These are phyloP conservation scores for Saccostrea cuccullata DNA, from an alignment of 1,140 invertebrate species.

Conservation along the genomic window DNA sequence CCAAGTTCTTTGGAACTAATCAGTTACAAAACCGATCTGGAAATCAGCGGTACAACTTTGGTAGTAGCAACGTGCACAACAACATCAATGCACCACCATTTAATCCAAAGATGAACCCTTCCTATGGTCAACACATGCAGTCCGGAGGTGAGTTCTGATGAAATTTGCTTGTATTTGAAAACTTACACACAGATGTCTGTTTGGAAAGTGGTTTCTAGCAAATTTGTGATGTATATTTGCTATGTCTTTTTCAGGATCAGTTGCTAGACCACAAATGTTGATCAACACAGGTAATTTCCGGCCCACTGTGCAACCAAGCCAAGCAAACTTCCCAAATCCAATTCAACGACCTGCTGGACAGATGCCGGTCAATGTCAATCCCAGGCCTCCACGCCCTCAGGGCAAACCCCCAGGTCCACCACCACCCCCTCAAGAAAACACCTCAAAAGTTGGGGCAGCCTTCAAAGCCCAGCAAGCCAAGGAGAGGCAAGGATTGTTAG, in stretches of 20 bases:
- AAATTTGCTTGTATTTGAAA: neutral
- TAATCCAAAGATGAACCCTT: slow-evolving; percentile 57
- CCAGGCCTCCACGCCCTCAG: slow-evolving; percentile 23
- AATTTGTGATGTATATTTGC: neutral
- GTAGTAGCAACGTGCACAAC: slow-evolving; percentile 50
- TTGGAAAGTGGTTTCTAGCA: neutral
- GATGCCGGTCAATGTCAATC: slow-evolving; percentile 43
- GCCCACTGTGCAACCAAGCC: slow-evolving; percentile 56
- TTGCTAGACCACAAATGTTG: slow-evolving; percentile 66
- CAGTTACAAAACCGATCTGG: slow-evolving; percentile 52
- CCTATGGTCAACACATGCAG: slow-evolving; percentile 58
- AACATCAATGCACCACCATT: slow-evolving; percentile 47
- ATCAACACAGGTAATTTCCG: slow-evolving; percentile 60
- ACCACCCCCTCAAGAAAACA: slow-evolving; percentile 11
- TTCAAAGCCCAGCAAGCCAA: slow-evolving; percentile 70
- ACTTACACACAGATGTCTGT: neutral
- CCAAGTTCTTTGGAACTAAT: slow-evolving; percentile 50
- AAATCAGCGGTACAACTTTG: slow-evolving; percentile 53
- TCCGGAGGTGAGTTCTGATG: slow-evolving; percentile 50
- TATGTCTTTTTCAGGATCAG: slow-evolving; percentile 50
- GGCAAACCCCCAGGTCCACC: slow-evolving; percentile 35
- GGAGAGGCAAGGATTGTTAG: slow-evolving; percentile 68
- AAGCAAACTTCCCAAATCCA: slow-evolving; percentile 65
- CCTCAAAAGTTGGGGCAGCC: neutral
- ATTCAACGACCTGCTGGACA: slow-evolving; percentile 68